A percentile compares a stretch with the other conserved stretches of the same genome.
Conservation (phyloP, 2,113 vertebrate species). For the Spizaetus ornatus region DNA sequence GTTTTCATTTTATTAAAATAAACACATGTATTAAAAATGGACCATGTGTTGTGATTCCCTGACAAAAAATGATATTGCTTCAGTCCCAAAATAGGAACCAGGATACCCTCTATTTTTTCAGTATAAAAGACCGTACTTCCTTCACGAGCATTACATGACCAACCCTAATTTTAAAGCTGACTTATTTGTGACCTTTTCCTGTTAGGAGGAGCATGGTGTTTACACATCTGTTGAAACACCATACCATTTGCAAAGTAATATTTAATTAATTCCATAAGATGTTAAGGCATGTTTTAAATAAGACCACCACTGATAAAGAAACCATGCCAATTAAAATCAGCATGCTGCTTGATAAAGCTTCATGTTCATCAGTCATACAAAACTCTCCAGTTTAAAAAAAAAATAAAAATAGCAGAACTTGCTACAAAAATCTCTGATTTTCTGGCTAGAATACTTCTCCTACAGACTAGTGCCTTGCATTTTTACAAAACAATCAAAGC, state of each 20-base stretch:
- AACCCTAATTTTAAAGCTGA: background rate
- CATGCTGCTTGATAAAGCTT: background rate
- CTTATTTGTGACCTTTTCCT: conserved; percentile 16
- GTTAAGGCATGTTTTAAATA: background rate
- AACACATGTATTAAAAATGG: background rate
- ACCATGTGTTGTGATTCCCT: background rate
- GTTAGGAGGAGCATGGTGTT: background rate
- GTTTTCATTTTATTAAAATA: conserved; percentile 22
- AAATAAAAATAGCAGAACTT: background rate
- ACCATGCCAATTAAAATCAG: background rate
- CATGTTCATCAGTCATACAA: accelerated
- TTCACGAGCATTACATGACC: background rate
- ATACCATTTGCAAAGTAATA: background rate
- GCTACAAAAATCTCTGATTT: background rate
- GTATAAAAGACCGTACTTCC: background rate
- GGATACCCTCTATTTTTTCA: background rate
- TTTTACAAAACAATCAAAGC: background rate
- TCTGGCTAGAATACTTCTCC: background rate
- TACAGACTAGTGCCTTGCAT: background rate
- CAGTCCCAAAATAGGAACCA: conserved; percentile 1
- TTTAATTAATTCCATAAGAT: conserved; percentile 8
- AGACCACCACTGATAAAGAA: background rate
- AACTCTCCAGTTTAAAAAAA: background rate
- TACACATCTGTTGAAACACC: conserved; percentile 24
- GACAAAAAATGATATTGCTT: background rate